These are phyloP conservation scores for Anastrepha obliqua DNA, from an alignment of 1,140 invertebrate genomes.

Conservation along the genomic window DNA sequence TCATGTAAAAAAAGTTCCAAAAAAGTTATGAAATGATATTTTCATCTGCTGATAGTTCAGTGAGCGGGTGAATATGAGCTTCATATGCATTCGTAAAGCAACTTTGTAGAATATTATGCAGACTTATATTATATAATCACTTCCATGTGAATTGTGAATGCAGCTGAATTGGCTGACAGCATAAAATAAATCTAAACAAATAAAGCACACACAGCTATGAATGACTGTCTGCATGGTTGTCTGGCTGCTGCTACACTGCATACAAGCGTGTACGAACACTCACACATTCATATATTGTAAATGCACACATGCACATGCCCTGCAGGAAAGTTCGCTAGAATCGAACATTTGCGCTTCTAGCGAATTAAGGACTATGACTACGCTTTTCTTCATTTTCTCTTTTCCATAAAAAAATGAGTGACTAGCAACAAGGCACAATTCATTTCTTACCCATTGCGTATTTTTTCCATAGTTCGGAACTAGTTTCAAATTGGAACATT, in stretches of 20 bases:
- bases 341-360: too few relatives aligned
- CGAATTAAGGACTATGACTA: too few relatives aligned
- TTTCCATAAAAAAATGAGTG: too few relatives aligned
- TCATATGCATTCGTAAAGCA: too few relatives aligned
- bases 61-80: too few relatives aligned
- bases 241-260: neutral
- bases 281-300: neutral
- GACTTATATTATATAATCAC: neutral
- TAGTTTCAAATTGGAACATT: too few relatives aligned
- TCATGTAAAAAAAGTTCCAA: neutral
- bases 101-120: neutral
- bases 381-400: too few relatives aligned
- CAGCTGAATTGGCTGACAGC: neutral
- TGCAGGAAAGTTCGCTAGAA: too few relatives aligned
- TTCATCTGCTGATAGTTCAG: too few relatives aligned
- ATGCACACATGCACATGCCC: neutral
- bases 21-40: neutral
- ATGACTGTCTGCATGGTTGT: neutral
- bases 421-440: too few relatives aligned
- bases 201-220: neutral
- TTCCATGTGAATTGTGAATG: neutral
- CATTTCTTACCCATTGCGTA: too few relatives aligned
- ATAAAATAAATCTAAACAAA: slow-evolving; percentile 6
- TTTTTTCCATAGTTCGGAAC: too few relatives aligned
- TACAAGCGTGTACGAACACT: neutral